Evolutionary conservation across 2,888 invertebrate species (phyloP).

Genomic region (Stenichneumon culpator): DNA sequence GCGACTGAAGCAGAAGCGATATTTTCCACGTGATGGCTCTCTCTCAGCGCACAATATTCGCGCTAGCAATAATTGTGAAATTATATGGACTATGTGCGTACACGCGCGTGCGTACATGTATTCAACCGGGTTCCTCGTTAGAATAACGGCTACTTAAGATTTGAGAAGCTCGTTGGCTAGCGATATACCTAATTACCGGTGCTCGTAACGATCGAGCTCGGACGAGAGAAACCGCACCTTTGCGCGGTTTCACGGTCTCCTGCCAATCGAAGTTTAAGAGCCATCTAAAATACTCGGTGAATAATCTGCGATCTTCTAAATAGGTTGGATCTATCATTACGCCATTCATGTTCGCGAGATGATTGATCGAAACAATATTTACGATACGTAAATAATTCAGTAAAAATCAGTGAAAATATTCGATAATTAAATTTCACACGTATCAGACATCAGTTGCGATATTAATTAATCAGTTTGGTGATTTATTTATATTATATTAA

Average conservation of each 20-base stretch:
- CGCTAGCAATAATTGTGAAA: slow-evolving; percentile 65
- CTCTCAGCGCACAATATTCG: slow-evolving; percentile 69
- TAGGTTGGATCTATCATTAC: not conserved
- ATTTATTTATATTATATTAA: too few species aligned
- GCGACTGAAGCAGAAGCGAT: slow-evolving; percentile 70
- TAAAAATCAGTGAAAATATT: too few species aligned
- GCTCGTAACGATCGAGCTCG: slow-evolving; percentile 27
- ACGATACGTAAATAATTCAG: not conserved
- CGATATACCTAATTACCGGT: slow-evolving; percentile 67
- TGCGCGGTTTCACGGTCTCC: slow-evolving; percentile 39
- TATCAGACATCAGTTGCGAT: too few species aligned
- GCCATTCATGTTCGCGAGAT: not conserved
- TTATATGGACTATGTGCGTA: slow-evolving; percentile 40
- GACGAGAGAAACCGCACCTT: slow-evolving; percentile 5
- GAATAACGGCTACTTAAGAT: slow-evolving; percentile 78
- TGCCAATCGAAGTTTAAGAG: slow-evolving; percentile 18
- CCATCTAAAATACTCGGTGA: not conserved
- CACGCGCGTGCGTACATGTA: slow-evolving; percentile 1
- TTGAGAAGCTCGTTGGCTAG: slow-evolving; percentile 73
- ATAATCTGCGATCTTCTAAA: not conserved
- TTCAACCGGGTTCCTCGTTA: slow-evolving; percentile 75
- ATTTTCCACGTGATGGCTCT: slow-evolving; percentile 72
- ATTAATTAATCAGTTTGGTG: too few species aligned
- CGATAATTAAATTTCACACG: too few species aligned
- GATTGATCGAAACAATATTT: not conserved